Conservation (phyloP, 2,888 invertebrate genomes). For the Scrobipalpa costella region DNA sequence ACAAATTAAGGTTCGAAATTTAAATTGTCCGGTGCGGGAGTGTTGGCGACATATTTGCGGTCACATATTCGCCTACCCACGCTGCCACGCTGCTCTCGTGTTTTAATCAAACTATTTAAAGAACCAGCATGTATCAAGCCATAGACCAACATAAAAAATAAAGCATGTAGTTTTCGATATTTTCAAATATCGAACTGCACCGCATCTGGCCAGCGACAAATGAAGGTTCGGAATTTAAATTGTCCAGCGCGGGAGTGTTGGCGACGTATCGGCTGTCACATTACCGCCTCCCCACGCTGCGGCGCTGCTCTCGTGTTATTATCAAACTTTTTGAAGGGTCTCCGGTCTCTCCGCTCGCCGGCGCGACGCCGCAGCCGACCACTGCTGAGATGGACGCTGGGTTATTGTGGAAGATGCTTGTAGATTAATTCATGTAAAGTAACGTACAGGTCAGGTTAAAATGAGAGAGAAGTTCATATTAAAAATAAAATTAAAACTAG, state of each 20-base stretch:
- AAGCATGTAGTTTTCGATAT: neutral
- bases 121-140: no score
- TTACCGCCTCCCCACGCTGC: slow-evolving; percentile 57
- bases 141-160: no score
- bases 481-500: neutral
- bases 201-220: slow-evolving; percentile 40
- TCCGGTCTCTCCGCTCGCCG: slow-evolving; percentile 71
- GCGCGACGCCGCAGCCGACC: slow-evolving; percentile 58
- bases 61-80: slow-evolving; percentile 70
- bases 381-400: slow-evolving; percentile 45
- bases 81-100: slow-evolving; percentile 50
- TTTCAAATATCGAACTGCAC: slow-evolving; percentile 23
- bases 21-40: slow-evolving; percentile 58
- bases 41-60: slow-evolving; percentile 79
- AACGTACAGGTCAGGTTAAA: neutral
- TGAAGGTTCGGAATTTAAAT: slow-evolving; percentile 64
- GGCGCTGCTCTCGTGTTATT: slow-evolving; percentile 65
- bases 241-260: slow-evolving; percentile 53
- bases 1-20: slow-evolving; percentile 59
- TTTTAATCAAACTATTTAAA: slow-evolving; percentile 57
- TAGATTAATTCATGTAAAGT: neutral
- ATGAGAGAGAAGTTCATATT: neutral
- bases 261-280: slow-evolving; percentile 82
- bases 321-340: slow-evolving; percentile 81
- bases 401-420: slow-evolving; percentile 43